These are phyloP conservation scores for Edolisoma coerulescens DNA, from an alignment of 2,113 vertebrate species.

Conservation along the genomic window DNA sequence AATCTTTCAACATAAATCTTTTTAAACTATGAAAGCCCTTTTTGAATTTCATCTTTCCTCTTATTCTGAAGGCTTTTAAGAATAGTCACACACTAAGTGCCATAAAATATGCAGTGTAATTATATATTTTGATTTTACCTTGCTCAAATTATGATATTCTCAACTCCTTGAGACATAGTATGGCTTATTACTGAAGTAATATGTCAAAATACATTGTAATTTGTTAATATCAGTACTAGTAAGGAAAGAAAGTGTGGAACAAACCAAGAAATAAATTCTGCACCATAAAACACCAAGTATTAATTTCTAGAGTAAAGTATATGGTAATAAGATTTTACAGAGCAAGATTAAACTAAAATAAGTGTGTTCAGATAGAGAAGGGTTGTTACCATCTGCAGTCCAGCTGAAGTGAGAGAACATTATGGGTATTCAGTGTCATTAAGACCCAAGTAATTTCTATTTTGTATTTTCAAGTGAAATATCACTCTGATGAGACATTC, in stretches of 20 bases:
- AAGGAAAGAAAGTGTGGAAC: background rate
- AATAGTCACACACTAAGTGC: background rate
- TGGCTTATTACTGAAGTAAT: background rate
- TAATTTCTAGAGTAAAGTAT: background rate
- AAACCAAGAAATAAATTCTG: background rate
- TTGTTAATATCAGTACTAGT: background rate
- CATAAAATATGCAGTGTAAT: background rate
- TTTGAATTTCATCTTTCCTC: background rate
- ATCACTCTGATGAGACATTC: background rate
- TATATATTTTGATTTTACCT: background rate
- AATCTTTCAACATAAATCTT: background rate
- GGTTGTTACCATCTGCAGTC: background rate
- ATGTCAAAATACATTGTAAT: background rate
- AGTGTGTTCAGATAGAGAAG: background rate
- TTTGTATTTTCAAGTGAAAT: constrained; percentile 20
- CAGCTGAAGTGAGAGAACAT: background rate
- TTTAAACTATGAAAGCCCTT: background rate
- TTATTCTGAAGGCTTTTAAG: background rate
- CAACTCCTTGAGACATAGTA: background rate
- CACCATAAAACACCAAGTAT: background rate
- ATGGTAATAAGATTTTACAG: background rate
- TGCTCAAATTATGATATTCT: background rate
- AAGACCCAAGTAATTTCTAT: background rate
- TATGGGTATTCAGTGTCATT: background rate
- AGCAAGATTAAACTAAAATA: background rate